Percentiles rank a stretch among this genome's conserved stretches.
Evolutionary conservation across 2,888 invertebrate genomes (phyloP).

Genomic region (Prenolepis imparis): DNA sequence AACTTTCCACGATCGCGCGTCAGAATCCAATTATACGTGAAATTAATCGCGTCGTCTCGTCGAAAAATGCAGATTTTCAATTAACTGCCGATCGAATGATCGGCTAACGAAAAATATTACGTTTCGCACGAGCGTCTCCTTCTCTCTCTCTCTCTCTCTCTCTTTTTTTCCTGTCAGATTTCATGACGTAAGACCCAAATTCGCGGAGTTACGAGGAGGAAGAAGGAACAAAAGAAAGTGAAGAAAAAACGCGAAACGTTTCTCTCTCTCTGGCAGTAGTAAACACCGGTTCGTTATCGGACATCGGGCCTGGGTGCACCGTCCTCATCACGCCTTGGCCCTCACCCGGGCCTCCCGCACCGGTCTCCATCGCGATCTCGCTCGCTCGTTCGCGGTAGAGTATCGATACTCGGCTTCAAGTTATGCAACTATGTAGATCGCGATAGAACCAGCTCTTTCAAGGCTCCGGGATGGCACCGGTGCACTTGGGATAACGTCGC

Average conservation of each 20-base stretch:
- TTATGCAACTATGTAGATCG: slow-evolving; percentile 81
- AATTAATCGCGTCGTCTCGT: slow-evolving; percentile 67
- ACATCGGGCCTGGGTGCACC: slow-evolving; percentile 80
- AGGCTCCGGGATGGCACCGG: slow-evolving; percentile 61
- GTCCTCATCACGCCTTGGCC: slow-evolving; percentile 78
- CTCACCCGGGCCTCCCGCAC: slow-evolving; percentile 41
- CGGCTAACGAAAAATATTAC: not conserved
- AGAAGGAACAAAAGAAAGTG: not conserved
- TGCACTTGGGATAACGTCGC: slow-evolving; percentile 59
- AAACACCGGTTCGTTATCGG: slow-evolving; percentile 79
- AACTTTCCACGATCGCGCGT: slow-evolving; percentile 66
- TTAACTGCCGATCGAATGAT: slow-evolving; percentile 26
- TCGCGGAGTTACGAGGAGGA: slow-evolving; percentile 2
- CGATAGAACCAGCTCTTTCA: slow-evolving; percentile 75
- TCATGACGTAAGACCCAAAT: slow-evolving; percentile 3
- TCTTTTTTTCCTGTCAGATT: not conserved
- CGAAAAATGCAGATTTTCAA: slow-evolving; percentile 30
- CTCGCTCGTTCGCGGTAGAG: slow-evolving; percentile 57
- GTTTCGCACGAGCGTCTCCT: not conserved
- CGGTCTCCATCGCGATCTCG: slow-evolving; percentile 70
- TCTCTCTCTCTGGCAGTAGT: slow-evolving; percentile 62
- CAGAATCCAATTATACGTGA: slow-evolving; percentile 69
- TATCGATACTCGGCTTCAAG: slow-evolving; percentile 75
- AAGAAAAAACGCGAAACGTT: slow-evolving; percentile 62
- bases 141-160: not conserved